phyloP scores from a whole-genome alignment of 1,140 invertebrate species.

The Sogatella furcifera region DNA sequence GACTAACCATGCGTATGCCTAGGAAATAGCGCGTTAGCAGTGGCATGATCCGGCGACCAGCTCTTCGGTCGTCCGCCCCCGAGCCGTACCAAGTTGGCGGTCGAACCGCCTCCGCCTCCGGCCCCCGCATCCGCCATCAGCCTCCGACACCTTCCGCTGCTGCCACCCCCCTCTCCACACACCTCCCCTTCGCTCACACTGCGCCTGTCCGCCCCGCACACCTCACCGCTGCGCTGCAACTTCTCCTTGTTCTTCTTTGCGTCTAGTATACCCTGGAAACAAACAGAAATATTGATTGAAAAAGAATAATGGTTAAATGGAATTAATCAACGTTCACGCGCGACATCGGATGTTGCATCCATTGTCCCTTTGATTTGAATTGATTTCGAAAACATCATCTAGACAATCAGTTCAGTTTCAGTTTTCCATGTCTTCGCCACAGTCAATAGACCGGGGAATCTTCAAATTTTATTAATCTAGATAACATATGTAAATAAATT shows the following conservation, averaged over 20 bases:
- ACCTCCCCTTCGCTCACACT: constrained; percentile 33
- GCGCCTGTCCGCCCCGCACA: constrained; percentile 35
- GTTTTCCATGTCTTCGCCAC: too few species aligned
- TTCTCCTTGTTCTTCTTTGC: constrained; percentile 94
- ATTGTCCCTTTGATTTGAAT: too few species aligned
- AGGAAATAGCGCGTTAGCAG: constrained; percentile 39
- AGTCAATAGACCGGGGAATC: too few species aligned
- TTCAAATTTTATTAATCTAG: too few species aligned
- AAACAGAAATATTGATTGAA: background rate
- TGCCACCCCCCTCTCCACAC: constrained; percentile 22
- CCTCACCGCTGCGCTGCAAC: constrained; percentile 62
- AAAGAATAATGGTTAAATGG: too few species aligned
- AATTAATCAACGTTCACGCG: too few species aligned
- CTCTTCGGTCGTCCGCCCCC: constrained; percentile 53
- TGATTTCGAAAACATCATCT: too few species aligned
- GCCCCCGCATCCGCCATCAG: constrained; percentile 13
- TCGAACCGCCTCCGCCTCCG: constrained; percentile 18
- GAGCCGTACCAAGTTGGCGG: constrained; percentile 16
- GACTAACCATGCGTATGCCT: too few species aligned
- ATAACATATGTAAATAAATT: too few species aligned
- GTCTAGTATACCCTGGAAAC: constrained; percentile 66
- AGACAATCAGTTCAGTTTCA: too few species aligned
- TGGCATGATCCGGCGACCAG: constrained; percentile 64
- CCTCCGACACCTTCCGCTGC: background rate
- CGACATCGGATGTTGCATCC: too few species aligned